Evolutionary conservation across 2,113 vertebrate genomes (phyloP), one percentile per base, ranked within the genome.

Genomic region (Rhombomys opimus): DNA sequence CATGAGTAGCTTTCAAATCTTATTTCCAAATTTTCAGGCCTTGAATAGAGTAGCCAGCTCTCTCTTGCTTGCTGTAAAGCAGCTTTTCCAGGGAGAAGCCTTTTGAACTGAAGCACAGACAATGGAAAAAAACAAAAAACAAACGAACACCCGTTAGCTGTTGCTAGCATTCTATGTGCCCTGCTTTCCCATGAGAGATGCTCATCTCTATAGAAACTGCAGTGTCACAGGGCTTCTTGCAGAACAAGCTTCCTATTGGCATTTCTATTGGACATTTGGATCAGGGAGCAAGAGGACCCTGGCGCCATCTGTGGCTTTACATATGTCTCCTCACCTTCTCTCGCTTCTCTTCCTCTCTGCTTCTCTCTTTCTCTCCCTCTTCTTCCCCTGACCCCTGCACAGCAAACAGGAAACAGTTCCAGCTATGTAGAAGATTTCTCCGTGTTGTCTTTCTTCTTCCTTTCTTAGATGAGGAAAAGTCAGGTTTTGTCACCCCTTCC

Each of bases 161-260:
- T 97, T 61, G 25, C 96, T 97, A 92, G 96, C 80, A 84, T 97
- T 97, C 98, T 97, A 70, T 98, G 92, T 95, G 95, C 73, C 90
- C 68, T 77, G 92, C 86, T 97, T 98, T 95, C 96, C 95, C 95
- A 93, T 81, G 87, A 97, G 97, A 97, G 95, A 14, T 0, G 97
- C 86, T 90, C 46, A 75, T 98, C 97, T 96, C 98, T 98, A 98
- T 98, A 98, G 98, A 98, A 98, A 99, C 98, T 95, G 96, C 91
- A 59, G 91, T 8, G 92, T 98, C 96, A 88, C 89, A 61, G 30
- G 32, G 97, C 70, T 20, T 96, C 93, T 94, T 94, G 94, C 97
- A 92, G 85, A 75, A 95, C 63, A 92, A 0, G 20, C 73, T 94
- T 90, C n/a, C 54, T 54, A 7, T 61, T 52, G 92, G 72, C 65